Conservation (phyloP, 2,113 vertebrate species). For the Ceyx margarethae region DNA sequence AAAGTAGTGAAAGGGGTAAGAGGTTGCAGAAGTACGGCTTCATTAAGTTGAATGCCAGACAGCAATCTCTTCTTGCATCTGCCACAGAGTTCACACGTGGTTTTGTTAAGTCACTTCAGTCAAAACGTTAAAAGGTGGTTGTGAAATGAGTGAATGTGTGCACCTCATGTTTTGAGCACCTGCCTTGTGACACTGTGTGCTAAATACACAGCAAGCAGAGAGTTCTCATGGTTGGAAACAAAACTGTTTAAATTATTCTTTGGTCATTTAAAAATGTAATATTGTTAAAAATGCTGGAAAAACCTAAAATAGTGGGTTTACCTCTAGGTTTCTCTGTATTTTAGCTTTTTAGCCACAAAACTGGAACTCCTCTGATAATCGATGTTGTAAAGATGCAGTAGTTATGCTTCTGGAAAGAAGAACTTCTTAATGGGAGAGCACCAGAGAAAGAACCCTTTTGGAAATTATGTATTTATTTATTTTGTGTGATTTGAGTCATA, state of each 20-base stretch:
- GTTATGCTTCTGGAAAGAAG: background rate
- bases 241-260: background rate
- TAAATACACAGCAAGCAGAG: background rate
- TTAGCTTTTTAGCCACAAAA: background rate
- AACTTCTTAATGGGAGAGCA: background rate
- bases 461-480: background rate
- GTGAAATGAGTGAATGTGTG: accelerated
- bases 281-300: background rate
- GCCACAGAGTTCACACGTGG: background rate
- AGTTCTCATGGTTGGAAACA: background rate
- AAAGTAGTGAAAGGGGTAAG: background rate
- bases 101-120: background rate
- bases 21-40: background rate
- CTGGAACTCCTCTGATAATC: background rate
- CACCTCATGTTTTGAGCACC: background rate
- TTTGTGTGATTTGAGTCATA: background rate
- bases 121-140: background rate
- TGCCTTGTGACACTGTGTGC: background rate
- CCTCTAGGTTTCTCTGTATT: background rate
- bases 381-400: background rate
- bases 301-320: background rate
- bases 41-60: background rate
- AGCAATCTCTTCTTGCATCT: background rate
- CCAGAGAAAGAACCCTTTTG: background rate
- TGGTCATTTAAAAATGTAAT: background rate